Evolutionary conservation across 2,888 invertebrate species (phyloP), one percentile per base, ranked within the genome.

Genomic region (Pheosia gnoma): DNA sequence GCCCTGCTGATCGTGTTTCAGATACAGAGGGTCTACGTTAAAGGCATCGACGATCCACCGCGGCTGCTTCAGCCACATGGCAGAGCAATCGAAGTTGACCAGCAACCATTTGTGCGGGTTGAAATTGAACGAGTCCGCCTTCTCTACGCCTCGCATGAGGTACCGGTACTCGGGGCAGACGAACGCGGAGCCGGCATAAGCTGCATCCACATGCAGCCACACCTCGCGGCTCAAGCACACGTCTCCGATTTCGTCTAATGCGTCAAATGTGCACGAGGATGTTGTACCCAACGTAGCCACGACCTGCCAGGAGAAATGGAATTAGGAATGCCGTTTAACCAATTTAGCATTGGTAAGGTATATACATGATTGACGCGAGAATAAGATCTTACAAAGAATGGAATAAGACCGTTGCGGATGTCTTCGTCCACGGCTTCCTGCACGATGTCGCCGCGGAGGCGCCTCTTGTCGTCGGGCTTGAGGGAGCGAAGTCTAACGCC

Each of bases 71-170:
- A 98, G 93, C 99, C 99, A 99, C 97, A 99, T 97, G 0, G 99
- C 96, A 10, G 99, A 99, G 85, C 99, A 99, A 89, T 99, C 99
- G 79, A 99, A 99, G 88, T 98, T 99, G n/a, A 99, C 98, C 73
- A 99, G 89, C 95, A 99, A 94, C 99, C 99, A 99, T 90, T 99
- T 99, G 89, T 99, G 99, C 0, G 99, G 99, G 86, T 99, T 99
- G 84, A 99, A 99, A 89, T 99, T 99, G 87, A 99, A 99, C 0
- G 99, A 99, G 81, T 98, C 97, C 0, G 98, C 99, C 65, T 95
- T 95, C 88, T 99, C 97, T 6, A 98, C 88, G 38, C 98, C 98
- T 74, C 96, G 96, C 96, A 99, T 97, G 38, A 98, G 92, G 81
- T 98, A 96, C 53, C 98, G 96, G 88, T 97, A 98, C 91, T 99